Evolutionary conservation across 2,797 vertebrate species (phyloP), one percentile per base, ranked within the genome.

Genomic region (Esox lucius): DNA sequence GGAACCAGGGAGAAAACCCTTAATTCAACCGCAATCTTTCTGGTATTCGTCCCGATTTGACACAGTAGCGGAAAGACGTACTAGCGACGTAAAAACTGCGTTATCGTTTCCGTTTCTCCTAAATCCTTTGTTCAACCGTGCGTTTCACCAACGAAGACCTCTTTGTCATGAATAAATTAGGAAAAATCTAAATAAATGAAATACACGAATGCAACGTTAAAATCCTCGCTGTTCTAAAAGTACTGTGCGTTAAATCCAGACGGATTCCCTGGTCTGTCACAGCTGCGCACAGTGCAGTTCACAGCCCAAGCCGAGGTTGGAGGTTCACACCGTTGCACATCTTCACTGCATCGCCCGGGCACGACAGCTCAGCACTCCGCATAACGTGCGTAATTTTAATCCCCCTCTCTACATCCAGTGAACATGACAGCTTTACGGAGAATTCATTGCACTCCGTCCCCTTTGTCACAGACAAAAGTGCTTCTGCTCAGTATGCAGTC

Each of bases 91-190:
- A 61, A 62, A 77, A 75, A 68, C 78, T 71, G 11, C 74, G 76
- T 75, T 61, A n/a, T 33, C 68, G 72, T 65, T 56, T 56, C 70
- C 78, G 67, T 81, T 83, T 76, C 65, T 61, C 68, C 22, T 77
- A 89, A 86, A 90, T 88, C 87, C 89, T 90, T 90, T 88, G 90
- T 89, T 87, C 76, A 78, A 75, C 69, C 28, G 76, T 77, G 81
- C 84, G 80, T 85, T 87, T 82, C 72, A 78, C 68, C 26, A 73
- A 75, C 68, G 72, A 77, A 75, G 74, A 13, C 80, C 80, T 68
- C 74, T 66, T 70, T 72, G 73, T 68, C 81, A 70, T 75, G 64
- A 72, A 35, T 19, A 73, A 69, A 53, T 71, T 33, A 75, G 64
- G 68, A 42, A 72, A 75, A 51, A 13, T 62, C 42, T 61, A 75